Conservation (phyloP, 1,140 invertebrate genomes). For the Globodera rostochiensis region DNA sequence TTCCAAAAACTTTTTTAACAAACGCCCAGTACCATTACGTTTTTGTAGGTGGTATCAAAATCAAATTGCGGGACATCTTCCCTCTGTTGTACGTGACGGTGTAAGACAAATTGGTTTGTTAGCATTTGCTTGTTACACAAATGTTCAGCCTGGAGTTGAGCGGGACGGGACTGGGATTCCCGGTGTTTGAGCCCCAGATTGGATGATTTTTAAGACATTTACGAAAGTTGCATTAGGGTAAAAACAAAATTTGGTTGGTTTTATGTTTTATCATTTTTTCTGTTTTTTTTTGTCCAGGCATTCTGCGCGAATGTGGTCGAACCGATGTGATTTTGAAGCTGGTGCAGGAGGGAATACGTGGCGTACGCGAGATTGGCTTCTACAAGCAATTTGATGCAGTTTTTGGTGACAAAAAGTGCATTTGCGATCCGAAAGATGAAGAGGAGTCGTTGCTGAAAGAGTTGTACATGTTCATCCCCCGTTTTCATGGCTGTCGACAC, state of each 20-base stretch:
- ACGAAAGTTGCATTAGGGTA: no score
- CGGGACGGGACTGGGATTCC: not conserved
- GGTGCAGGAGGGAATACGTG: slow-evolving; percentile 5
- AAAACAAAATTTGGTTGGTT: not conserved
- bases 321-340: slow-evolving; percentile 18
- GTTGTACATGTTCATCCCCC: slow-evolving; percentile 18
- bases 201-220: not conserved
- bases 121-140: not conserved
- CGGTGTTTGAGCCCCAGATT: no score
- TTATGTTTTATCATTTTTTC: not conserved
- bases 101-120: not conserved
- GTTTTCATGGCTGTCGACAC: slow-evolving; percentile 26
- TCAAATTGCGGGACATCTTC: not conserved
- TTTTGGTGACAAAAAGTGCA: not conserved
- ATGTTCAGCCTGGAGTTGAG: no score
- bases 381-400: not conserved
- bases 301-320: slow-evolving; percentile 21
- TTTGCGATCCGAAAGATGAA: not conserved
- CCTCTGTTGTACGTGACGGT: not conserved
- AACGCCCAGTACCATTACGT: no score
- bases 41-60: not conserved
- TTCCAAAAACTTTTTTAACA: not conserved
- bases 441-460: not conserved
- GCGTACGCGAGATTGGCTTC: not conserved
- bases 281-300: slow-evolving; percentile 30